Conservation (phyloP, 2,888 invertebrate genomes). For the Orchestes rusci region DNA sequence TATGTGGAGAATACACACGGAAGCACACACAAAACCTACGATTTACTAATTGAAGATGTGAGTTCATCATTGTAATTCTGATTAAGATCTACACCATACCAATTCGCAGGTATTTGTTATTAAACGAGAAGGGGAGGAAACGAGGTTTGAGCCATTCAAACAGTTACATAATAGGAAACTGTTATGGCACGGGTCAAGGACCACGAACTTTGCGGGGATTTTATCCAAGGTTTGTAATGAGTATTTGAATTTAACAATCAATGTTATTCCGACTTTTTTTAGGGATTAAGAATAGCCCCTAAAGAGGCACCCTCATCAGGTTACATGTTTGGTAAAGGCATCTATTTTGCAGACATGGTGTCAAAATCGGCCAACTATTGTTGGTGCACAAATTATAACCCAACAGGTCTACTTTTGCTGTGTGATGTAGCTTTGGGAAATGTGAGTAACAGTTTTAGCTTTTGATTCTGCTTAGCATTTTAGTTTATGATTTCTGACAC, state of each 20-base stretch:
- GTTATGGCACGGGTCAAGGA: conserved; percentile 95
- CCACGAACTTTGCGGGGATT: conserved; percentile 94
- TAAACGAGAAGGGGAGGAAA: conserved; percentile 68
- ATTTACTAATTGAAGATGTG: conserved; percentile 56
- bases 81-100: background rate
- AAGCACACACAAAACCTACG: conserved; percentile 72
- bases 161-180: conserved; percentile 80
- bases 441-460: too few relatives aligned
- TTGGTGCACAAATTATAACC: conserved; percentile 59
- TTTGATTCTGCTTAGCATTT: too few relatives aligned
- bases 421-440: conserved; percentile 95
- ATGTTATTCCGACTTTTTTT: conserved; percentile 1
- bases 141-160: conserved; percentile 74
- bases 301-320: conserved; percentile 94
- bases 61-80: background rate
- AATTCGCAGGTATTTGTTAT: conserved; percentile 55
- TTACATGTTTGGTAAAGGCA: conserved; percentile 98
- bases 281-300: conserved; percentile 88
- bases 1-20: conserved; percentile 93
- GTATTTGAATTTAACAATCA: too few relatives aligned
- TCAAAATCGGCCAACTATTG: conserved; percentile 98
- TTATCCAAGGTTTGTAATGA: conserved; percentile 56
- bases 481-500: too few relatives aligned
- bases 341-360: conserved; percentile 98
- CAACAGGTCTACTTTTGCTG: conserved; percentile 79